phyloP scores from a whole-genome alignment of 2,797 vertebrate genomes.

The Phataginus tetradactyla region DNA sequence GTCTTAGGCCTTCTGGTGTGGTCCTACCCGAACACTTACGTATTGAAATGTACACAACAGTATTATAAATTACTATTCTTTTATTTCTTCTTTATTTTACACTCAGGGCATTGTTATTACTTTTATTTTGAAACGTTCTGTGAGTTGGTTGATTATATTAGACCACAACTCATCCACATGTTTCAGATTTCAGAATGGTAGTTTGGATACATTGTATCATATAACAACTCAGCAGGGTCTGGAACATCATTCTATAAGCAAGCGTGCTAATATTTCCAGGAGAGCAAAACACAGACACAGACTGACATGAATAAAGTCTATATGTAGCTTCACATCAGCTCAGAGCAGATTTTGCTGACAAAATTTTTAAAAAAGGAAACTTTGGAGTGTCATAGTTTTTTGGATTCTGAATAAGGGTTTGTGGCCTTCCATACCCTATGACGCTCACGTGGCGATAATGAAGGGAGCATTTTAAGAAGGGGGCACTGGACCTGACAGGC shows the following conservation, averaged over 20 bases:
- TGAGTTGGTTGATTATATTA: background rate
- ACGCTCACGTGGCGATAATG: background rate
- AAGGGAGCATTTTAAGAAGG: background rate
- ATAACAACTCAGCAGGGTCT: background rate
- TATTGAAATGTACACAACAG: background rate
- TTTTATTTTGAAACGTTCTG: conserved; percentile 4
- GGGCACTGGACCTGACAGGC: background rate
- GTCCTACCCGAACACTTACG: background rate
- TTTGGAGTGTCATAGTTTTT: background rate
- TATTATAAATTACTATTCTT: background rate
- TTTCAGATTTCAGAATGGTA: background rate
- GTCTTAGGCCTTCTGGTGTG: background rate
- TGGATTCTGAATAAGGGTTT: background rate
- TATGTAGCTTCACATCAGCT: background rate
- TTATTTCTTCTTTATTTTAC: conserved; percentile 26
- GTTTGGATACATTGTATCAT: background rate
- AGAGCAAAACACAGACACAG: background rate
- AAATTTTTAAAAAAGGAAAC: background rate
- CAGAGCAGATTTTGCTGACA: background rate
- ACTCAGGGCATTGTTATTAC: background rate
- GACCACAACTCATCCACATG: background rate
- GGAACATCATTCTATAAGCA: background rate
- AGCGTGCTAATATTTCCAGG: background rate
- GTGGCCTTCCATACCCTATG: background rate
- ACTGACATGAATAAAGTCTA: background rate